These are phyloP conservation scores for Caracal caracal DNA, from an alignment of 2,113 vertebrate genomes.

Conservation along the genomic window DNA sequence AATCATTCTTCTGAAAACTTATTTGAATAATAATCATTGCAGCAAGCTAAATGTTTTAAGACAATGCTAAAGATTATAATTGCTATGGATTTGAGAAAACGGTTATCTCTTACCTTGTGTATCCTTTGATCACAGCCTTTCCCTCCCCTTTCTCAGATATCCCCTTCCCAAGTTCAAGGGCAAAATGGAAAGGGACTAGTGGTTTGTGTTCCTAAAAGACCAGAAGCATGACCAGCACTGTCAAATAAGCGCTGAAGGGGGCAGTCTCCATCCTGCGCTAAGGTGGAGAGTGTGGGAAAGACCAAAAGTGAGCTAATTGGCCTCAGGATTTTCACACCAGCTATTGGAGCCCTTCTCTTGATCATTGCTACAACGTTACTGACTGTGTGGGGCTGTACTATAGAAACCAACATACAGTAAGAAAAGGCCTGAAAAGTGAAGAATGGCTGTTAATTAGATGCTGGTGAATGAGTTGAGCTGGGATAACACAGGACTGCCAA, in stretches of 20 bases:
- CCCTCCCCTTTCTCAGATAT: background rate
- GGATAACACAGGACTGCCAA: background rate
- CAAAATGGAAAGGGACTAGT: background rate
- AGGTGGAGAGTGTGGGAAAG: background rate
- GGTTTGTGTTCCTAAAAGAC: background rate
- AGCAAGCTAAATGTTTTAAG: conserved; percentile 10
- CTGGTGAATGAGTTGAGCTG: background rate
- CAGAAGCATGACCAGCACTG: background rate
- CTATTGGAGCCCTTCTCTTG: background rate
- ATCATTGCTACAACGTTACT: background rate
- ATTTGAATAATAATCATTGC: background rate
- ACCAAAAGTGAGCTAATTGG: background rate
- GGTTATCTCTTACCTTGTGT: background rate
- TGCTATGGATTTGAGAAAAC: background rate
- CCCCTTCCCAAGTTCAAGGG: background rate
- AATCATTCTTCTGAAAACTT: background rate
- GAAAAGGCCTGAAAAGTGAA: background rate
- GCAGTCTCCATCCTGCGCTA: background rate
- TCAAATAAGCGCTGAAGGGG: background rate
- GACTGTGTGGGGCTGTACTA: background rate
- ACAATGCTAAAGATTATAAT: background rate
- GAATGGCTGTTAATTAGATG: conserved; percentile 41
- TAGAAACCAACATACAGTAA: background rate
- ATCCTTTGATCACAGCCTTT: background rate
- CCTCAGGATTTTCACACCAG: conserved; percentile 2